These are phyloP conservation scores for Macrobrachium nipponense DNA, from an alignment of 1,140 invertebrate species.

Conservation along the genomic window DNA sequence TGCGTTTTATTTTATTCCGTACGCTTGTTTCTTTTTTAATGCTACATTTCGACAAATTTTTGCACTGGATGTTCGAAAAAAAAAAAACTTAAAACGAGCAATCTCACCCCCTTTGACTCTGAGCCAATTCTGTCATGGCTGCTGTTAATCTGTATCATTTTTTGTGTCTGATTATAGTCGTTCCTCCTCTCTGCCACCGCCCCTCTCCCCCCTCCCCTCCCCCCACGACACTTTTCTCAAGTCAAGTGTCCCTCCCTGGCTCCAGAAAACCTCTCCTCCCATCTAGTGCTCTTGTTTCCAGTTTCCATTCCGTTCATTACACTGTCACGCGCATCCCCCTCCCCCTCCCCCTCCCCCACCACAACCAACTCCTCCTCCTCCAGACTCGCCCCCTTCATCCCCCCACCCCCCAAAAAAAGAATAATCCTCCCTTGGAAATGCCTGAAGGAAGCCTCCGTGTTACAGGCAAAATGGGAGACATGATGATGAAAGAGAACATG, in stretches of 20 bases:
- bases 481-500: constrained; percentile 65
- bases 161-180: not conserved
- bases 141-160: not conserved
- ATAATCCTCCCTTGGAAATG: no score
- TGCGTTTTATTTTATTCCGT: no score
- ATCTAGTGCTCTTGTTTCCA: no score
- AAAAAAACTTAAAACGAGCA: no score
- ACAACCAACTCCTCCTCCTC: not conserved
- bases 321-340: not conserved
- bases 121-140: not conserved
- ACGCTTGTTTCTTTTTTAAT: no score
- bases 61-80: no score
- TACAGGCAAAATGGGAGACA: constrained; percentile 50
- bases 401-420: constrained; percentile 12
- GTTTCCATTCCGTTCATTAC: no score
- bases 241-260: no score
- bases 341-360: not conserved
- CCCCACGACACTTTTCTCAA: not conserved
- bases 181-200: not conserved
- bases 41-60: no score
- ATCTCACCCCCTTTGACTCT: not conserved
- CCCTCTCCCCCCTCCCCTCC: constrained; percentile 7
- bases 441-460: constrained; percentile 13
- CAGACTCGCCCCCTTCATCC: not conserved
- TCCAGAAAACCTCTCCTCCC: constrained; percentile 13